Conservation (phyloP, 2,888 invertebrate species). For the Pinctada fucata region DNA sequence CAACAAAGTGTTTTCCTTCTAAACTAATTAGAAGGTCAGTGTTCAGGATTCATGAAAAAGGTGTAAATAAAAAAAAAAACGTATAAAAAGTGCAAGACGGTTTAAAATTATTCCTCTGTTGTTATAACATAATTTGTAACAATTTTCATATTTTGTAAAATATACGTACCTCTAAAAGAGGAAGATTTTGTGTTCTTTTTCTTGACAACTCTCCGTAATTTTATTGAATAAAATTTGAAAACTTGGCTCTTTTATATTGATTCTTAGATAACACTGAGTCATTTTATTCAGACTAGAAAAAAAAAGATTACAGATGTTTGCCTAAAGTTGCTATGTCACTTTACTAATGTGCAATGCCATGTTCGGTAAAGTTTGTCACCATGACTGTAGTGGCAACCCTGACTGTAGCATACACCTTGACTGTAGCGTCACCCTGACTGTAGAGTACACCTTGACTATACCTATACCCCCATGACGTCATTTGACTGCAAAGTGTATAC, state of each 20-base stretch:
- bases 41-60: slow-evolving; percentile 3
- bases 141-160: neutral
- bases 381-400: no score
- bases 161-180: neutral
- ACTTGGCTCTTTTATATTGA: neutral
- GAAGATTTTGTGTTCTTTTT: slow-evolving; percentile 7
- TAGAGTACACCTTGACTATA: no score
- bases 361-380: no score
- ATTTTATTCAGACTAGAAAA: neutral
- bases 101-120: slow-evolving; percentile 4
- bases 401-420: no score
- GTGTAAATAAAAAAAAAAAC: neutral
- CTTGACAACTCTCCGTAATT: neutral
- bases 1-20: neutral
- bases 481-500: no score
- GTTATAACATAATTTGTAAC: slow-evolving; percentile 6
- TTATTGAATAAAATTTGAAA: neutral
- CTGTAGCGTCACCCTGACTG: no score
- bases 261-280: slow-evolving; percentile 1
- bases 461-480: no score
- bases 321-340: slow-evolving; percentile 10
- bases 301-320: no score
- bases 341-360: no score
- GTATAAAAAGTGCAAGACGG: neutral
- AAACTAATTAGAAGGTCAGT: no score